These are phyloP conservation scores for Myxocyprinus asiaticus DNA, from an alignment of 2,113 vertebrate species.

Conservation along the genomic window DNA sequence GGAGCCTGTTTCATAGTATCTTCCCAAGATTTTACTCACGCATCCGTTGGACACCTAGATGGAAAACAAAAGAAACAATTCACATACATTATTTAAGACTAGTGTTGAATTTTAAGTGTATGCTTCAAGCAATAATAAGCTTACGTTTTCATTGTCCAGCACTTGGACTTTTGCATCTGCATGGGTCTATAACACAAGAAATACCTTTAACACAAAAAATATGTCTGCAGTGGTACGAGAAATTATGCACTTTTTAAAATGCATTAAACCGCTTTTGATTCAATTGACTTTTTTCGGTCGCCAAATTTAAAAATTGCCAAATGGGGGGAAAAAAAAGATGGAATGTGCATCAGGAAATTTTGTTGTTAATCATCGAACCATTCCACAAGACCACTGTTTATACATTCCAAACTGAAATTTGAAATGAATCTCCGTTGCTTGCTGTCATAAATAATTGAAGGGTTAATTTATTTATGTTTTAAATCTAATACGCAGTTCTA, in stretches of 20 bases:
- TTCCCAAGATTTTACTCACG: conserved; percentile 99
- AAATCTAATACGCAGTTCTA: background rate
- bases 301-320: conserved; percentile 29
- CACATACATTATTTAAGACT: conserved; percentile 87
- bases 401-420: conserved; percentile 26
- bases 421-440: conserved; percentile 14
- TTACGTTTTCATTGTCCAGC: conserved; percentile 97
- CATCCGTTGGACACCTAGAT: conserved; percentile 98
- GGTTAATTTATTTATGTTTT: too few relatives aligned
- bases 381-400: conserved; percentile 28
- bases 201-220: conserved; percentile 70
- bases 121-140: conserved; percentile 93
- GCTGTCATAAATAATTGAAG: conserved; percentile 1
- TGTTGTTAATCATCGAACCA: background rate
- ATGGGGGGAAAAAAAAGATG: background rate
- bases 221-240: conserved; percentile 94
- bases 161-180: conserved; percentile 95
- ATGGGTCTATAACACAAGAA: conserved; percentile 97
- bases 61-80: conserved; percentile 84
- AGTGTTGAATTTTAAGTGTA: conserved; percentile 88
- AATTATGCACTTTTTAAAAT: conserved; percentile 73
- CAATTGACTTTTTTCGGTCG: background rate
- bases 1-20: conserved; percentile 99
- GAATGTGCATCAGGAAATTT: background rate
- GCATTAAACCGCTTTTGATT: background rate